Percentiles rank a stretch among this genome's conserved stretches.
Evolutionary conservation across 2,797 vertebrate genomes (phyloP).

Genomic region (Spondyliosoma cantharus): DNA sequence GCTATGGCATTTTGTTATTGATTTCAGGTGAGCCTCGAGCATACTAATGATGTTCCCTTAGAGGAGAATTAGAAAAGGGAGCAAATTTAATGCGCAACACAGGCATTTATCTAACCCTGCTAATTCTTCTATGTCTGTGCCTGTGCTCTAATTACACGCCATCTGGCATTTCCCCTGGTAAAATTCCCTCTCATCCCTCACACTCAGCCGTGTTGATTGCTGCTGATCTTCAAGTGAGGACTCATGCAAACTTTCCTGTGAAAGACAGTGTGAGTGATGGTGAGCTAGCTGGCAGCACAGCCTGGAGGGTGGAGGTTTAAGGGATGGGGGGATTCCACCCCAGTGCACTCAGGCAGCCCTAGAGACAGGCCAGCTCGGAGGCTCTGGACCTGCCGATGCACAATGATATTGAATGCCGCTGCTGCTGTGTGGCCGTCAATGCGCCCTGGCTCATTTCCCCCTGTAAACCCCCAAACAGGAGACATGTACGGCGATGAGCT

Average conservation of each 20-base stretch:
- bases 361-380: conserved; percentile 53
- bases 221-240: conserved; percentile 76
- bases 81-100: conserved; percentile 73
- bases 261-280: conserved; percentile 66
- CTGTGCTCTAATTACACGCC: conserved; percentile 81
- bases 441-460: conserved; percentile 29
- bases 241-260: conserved; percentile 72
- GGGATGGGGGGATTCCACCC: conserved; percentile 48
- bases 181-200: conserved; percentile 79
- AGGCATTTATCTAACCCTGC: conserved; percentile 78
- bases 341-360: conserved; percentile 62
- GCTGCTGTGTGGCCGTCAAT: conserved; percentile 32
- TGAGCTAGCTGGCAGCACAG: conserved; percentile 62
- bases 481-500: conserved; percentile 40
- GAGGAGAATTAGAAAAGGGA: conserved; percentile 67
- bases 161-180: conserved; percentile 82
- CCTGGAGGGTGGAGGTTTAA: conserved; percentile 40
- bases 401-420: conserved; percentile 54
- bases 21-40: conserved; percentile 74
- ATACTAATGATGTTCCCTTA: conserved; percentile 77
- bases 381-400: conserved; percentile 56
- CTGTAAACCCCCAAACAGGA: conserved; percentile 35
- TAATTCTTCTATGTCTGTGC: conserved; percentile 77
- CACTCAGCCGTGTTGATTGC: conserved; percentile 77
- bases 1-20: conserved; percentile 72